phyloP scores from a whole-genome alignment of 2,888 invertebrate species.

The Polia nebulosa region DNA sequence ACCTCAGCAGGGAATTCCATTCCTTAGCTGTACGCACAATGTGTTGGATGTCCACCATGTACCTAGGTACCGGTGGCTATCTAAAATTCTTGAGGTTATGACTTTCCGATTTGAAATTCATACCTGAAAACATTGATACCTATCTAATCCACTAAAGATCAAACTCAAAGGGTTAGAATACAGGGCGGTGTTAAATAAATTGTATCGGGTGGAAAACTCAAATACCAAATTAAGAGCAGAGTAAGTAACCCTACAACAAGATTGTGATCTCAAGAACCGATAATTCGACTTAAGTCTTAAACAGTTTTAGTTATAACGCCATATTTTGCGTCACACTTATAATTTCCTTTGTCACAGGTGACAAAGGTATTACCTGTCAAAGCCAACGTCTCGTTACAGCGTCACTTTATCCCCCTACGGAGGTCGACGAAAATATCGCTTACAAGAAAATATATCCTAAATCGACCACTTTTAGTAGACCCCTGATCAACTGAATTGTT shows the following conservation, averaged over 20 bases:
- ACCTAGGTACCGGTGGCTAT: no score
- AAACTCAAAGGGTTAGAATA: not conserved
- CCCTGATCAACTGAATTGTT: constrained; percentile 64
- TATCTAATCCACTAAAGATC: not conserved
- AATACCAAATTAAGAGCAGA: not conserved
- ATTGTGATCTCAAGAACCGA: constrained; percentile 1
- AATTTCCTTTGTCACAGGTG: constrained; percentile 76
- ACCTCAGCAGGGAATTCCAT: no score
- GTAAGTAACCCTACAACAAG: not conserved
- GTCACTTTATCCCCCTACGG: constrained; percentile 75
- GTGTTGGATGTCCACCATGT: no score
- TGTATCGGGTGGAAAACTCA: not conserved
- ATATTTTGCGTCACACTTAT: constrained; percentile 64
- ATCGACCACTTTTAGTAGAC: constrained; percentile 71
- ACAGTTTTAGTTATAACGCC: constrained; percentile 18
- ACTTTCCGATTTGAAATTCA: not conserved
- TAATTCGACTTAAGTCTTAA: constrained; percentile 15
- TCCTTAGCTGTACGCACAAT: no score
- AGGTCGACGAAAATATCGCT: constrained; percentile 81
- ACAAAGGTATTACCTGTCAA: constrained; percentile 85
- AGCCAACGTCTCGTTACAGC: constrained; percentile 80
- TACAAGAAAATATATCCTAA: constrained; percentile 81
- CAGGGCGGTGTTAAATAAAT: not conserved
- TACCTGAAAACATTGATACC: not conserved
- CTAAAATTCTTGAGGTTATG: not conserved